phyloP scores from a whole-genome alignment of 2,113 vertebrate species.

The Orthonyx spaldingii region DNA sequence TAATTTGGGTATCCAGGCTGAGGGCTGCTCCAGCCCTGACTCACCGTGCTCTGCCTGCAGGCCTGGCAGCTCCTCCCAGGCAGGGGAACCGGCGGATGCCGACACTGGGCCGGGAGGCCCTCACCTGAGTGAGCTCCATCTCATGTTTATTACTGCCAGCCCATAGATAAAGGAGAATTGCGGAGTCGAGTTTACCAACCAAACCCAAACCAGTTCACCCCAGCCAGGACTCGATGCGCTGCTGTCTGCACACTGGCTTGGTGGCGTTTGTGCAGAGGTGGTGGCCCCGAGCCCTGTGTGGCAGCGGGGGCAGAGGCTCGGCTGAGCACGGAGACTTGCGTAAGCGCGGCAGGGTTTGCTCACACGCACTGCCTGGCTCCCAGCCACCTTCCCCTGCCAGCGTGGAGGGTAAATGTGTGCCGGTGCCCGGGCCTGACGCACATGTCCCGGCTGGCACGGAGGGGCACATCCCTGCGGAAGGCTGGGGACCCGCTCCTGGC shows the following conservation, averaged over 20 bases:
- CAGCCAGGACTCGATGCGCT: accelerated
- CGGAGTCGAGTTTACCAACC: accelerated
- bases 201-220: not conserved
- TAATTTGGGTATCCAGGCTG: not conserved
- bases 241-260: not conserved
- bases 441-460: not conserved
- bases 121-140: not conserved
- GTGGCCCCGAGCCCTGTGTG: not conserved
- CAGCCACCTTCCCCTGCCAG: not conserved
- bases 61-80: not conserved
- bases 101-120: accelerated
- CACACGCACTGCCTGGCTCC: not conserved
- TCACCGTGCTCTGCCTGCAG: not conserved
- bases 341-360: not conserved
- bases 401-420: not conserved
- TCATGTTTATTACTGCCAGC: not conserved
- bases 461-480: not conserved
- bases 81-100: accelerated
- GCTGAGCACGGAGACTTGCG: not conserved
- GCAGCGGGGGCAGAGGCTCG: not conserved
- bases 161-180: not conserved
- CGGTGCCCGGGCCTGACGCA: accelerated
- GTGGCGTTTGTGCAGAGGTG: not conserved
- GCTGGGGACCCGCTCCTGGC: not conserved
- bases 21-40: not conserved